Base-by-base conservation (phyloP, 2,113 vertebrate species). In the Salvelinus fontinalis region DNA sequence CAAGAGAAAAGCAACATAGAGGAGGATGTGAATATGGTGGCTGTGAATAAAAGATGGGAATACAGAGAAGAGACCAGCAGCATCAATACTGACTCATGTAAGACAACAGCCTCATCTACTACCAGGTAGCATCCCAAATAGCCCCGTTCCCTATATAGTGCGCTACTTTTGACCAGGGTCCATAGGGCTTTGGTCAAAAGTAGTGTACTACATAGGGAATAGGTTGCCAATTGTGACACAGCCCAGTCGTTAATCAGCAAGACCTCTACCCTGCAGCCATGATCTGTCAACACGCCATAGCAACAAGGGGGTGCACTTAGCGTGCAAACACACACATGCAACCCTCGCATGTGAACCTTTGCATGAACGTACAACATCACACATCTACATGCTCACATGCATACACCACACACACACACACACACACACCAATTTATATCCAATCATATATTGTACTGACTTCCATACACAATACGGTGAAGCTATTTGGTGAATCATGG, bases 1-100 rank as follows among this genome's bases (percentile, higher is more conserved):
- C 12, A 91, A 92, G 83, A 26, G 84, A 91, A 48, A 72, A 27
- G 76, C 34, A 88, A 86, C 78, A 74, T 4, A 51, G 51, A 57
- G 34, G 31, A 39, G 67, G 27, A 68, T 60, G 18, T 78, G 54
- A 71, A n/a, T 71, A 54, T 71, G 39, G 49, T 22, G 26, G 54
- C 27, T 24, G 4, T 80, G 51, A 80, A 73, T 76, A 62, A n/a
- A 68, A 68, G 13, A 68, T 67, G 27, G 2, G 74, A 9, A 54
- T 34, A 11, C 9, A 76, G 49, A 74, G 67, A n/a, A 2, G 20
- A 13, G 39, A 75, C 54, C 74, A 39, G 59, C 44, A 57, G 18
- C 20, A 24, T 51, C 60, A 31, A 74, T 48, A 51, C 26, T 51
- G 54, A 71, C 62, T 54, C 65, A 60, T 78, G 64, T 68, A 31